A percentile compares a stretch with the other conserved stretches of the same genome.
phyloP scores from a whole-genome alignment of 1,140 invertebrate genomes.

The Agrilus planipennis region DNA sequence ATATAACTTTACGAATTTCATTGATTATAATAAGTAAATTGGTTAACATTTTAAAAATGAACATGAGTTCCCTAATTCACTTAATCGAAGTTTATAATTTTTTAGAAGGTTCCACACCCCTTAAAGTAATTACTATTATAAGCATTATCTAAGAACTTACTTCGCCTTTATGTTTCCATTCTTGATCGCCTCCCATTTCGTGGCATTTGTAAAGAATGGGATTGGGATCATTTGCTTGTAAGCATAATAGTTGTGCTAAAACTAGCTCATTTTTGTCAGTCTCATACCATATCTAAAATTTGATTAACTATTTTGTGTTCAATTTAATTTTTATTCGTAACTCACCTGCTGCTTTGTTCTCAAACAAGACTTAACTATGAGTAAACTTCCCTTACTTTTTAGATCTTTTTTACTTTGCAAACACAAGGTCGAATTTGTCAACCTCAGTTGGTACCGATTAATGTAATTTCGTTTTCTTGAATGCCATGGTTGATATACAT shows the following conservation, averaged over 20 bases:
- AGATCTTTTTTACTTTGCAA: slow-evolving; percentile 67
- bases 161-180: slow-evolving; percentile 67
- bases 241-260: slow-evolving; percentile 69
- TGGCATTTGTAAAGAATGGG: slow-evolving; percentile 81
- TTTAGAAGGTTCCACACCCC: neutral
- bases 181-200: slow-evolving; percentile 78
- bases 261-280: slow-evolving; percentile 77
- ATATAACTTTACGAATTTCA: neutral
- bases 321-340: too few relatives aligned
- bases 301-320: slow-evolving; percentile 5
- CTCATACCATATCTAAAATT: slow-evolving; percentile 66
- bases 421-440: slow-evolving; percentile 60
- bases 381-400: slow-evolving; percentile 60
- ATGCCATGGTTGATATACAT: slow-evolving; percentile 67
- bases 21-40: neutral
- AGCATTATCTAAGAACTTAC: slow-evolving; percentile 31
- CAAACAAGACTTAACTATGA: slow-evolving; percentile 59
- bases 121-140: neutral
- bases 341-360: slow-evolving; percentile 56
- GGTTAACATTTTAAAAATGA: neutral
- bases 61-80: neutral
- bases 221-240: slow-evolving; percentile 56
- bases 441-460: slow-evolving; percentile 57
- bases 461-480: slow-evolving; percentile 64
- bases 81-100: neutral